Percentiles rank a stretch among this genome's conserved stretches.
phyloP scores from a whole-genome alignment of 2,113 vertebrate genomes.

The Labeo catla region DNA sequence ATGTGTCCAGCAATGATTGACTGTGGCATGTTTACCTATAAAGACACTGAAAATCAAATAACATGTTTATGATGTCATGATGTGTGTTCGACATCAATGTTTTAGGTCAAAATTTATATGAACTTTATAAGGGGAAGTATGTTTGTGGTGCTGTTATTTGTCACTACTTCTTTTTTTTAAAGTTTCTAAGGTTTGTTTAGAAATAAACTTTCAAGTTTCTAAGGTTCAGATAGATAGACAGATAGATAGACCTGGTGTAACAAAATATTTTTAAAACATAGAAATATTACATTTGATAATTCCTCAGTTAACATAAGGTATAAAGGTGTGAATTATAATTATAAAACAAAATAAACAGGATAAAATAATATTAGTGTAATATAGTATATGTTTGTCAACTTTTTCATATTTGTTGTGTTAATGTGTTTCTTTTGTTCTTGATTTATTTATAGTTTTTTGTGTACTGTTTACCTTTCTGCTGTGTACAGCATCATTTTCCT shows the following conservation, averaged over 20 bases:
- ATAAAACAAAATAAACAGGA: too few relatives aligned
- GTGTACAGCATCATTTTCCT: neutral
- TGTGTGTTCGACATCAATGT: neutral
- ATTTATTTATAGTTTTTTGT: neutral
- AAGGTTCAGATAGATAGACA: too few relatives aligned
- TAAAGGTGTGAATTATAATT: too few relatives aligned
- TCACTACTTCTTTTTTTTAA: neutral
- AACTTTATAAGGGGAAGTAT: neutral
- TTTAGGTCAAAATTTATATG: neutral
- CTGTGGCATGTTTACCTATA: conserved; percentile 2
- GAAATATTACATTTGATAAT: too few relatives aligned
- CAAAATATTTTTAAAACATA: neutral
- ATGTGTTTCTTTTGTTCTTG: neutral
- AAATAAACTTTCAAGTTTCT: too few relatives aligned
- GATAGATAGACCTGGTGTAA: neutral
- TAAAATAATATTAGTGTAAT: too few relatives aligned
- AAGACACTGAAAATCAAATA: neutral
- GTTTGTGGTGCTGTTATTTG: neutral
- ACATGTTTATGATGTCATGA: neutral
- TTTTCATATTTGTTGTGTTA: neutral
- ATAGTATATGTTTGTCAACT: too few relatives aligned
- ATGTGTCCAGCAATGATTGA: neutral
- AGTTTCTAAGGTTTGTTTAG: too few relatives aligned
- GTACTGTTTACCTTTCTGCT: neutral
- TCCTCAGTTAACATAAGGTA: too few relatives aligned